Base-by-base conservation (phyloP, 2,888 invertebrate genomes). In the Selenia dentaria region DNA sequence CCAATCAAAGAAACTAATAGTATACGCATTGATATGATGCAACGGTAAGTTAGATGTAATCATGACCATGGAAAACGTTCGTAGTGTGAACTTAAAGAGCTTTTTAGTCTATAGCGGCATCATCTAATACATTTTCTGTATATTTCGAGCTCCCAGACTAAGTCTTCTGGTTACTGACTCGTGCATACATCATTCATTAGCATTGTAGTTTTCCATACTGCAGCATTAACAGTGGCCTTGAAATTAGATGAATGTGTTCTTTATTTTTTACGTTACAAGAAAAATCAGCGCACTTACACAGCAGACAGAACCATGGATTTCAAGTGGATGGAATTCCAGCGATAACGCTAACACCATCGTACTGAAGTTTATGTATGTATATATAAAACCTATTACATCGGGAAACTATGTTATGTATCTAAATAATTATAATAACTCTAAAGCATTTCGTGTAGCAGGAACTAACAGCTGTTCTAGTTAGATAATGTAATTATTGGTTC, bases 1-100 rank as follows among this genome's bases (percentile, higher is more conserved):
- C 51, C 67, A 60, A 59, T 35, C 31, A 51, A 36, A 51, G 13
- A 49, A 34, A 39, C 28, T 24, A 34, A 45, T 22, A 41, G 29
- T 40, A 76, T 82, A 77, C 79, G 69, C 79, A 79, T 83, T 83
- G 68, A 70, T 81, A 76, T 72, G 74, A 69, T 67, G 67, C 58
- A 73, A 83, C 83, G 89, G 89, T 90, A 90, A 90, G 89, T 90
- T 81, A 75, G 78, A 78, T 80, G 79, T 82, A 64, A 72, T n/a
- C n/a, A n/a, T 71, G 70, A 73, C 69, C 64, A 68, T 70, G 70
- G 63, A 64, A 67, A 74, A 65, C 70, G 74, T 78, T 44, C 52
- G 85, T 85, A 87, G 86, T 83, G 73, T 80, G 78, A 71, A 75
- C n/a, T 70, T 81, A 46, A 14, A 38, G 68, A 73, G 83, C 83